Base-by-base conservation (phyloP, 2,797 vertebrate genomes). In the Sebastes nivosus region DNA sequence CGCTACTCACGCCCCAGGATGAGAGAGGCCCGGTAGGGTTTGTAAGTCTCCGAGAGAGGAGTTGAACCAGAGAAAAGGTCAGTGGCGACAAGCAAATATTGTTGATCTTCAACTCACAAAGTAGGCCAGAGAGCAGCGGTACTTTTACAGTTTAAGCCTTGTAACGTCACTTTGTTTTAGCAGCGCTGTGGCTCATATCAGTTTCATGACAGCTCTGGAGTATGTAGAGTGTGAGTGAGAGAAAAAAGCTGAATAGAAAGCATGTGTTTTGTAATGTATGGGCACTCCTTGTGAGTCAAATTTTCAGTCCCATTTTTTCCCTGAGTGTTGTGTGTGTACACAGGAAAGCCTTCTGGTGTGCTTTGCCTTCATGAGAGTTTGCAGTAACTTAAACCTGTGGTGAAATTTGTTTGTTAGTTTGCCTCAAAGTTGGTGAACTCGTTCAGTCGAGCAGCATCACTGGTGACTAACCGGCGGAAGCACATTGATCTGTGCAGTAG, bases 1-100 rank as follows among this genome's bases (percentile, higher is more conserved):
- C 1, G 78, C 84, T 74, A 89, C 90, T 93, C 81, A 32, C 83
- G 85, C 85, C 83, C 83, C 90, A 86, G 93, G 93, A 95, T 94
- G 91, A 89, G 67, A 80, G 79, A 82, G 94, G 94, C 94, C 92
- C 74, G 60, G 64, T 82, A 77, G 82, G 84, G 89, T 88, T 84
- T 79, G 78, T 70, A 80, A 74, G 74, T 77, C 87, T 90, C 58
- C n/a, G 52, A 50, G 75, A 77, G 88, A 77, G 82, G 87, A 89
- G 83, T 86, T 63, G 52, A 82, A 77, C 16, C 89, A 86, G 85
- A 84, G 89, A 87, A 92, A 27, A 93, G 85, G 81, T 88, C 83
- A 79, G 75, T 82, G 50, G 32, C 55, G 24, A 77, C 69, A 71
- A 74, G 79, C 77, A 77, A 79, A 84, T 70, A 69, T 57, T 80